A percentile compares a stretch with the other conserved stretches of the same genome.
phyloP scores from a whole-genome alignment of 2,888 invertebrate species.

The Ganaspis brasiliensis region DNA sequence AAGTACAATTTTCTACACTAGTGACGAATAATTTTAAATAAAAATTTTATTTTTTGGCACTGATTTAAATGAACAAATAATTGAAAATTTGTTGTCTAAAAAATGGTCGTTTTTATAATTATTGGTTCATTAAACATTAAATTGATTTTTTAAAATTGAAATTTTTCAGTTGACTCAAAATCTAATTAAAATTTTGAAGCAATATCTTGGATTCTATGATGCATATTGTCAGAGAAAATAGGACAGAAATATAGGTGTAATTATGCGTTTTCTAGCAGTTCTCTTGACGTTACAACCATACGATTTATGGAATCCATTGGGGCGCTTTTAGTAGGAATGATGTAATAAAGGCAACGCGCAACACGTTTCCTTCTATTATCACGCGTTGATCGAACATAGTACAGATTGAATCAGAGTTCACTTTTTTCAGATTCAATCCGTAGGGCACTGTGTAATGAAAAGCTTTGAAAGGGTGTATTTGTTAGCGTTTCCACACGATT shows the following conservation, averaged over 20 bases:
- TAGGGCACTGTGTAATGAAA: neutral
- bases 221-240: neutral
- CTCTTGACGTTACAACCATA: conserved; percentile 18
- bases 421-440: conserved; percentile 18
- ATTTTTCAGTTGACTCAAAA: conserved; percentile 52
- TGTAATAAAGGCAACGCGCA: conserved; percentile 38
- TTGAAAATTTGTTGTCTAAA: neutral
- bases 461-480: neutral
- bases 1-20: no score
- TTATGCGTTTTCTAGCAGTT: conserved; percentile 14
- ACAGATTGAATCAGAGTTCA: conserved; percentile 22
- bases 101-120: no score
- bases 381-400: conserved; percentile 23
- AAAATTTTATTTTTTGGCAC: neutral
- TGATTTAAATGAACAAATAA: neutral
- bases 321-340: conserved; percentile 33
- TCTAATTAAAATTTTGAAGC: neutral
- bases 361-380: conserved; percentile 37
- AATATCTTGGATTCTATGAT: conserved; percentile 43
- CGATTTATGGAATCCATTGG: conserved; percentile 27
- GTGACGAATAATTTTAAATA: no score
- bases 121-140: no score
- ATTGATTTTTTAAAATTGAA: neutral
- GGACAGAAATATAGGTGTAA: conserved; percentile 1
- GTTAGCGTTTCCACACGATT: neutral